phyloP scores from a whole-genome alignment of 2,888 invertebrate species.

The Elegia similella region DNA sequence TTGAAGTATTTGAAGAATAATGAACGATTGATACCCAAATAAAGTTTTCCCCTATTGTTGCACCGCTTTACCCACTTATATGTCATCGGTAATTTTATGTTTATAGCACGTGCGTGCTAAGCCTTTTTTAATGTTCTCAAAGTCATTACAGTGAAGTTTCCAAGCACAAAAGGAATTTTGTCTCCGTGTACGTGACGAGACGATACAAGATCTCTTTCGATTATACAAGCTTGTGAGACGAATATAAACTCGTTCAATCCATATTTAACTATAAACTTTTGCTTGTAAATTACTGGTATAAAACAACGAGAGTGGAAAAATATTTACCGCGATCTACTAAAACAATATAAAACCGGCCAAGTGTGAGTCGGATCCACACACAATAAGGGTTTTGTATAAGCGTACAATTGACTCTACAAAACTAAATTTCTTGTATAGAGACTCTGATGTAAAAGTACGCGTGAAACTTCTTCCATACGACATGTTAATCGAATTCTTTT shows the following conservation, averaged over 20 bases:
- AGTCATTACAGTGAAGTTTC: constrained; percentile 4
- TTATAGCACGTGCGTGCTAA: not conserved
- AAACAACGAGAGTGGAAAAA: not conserved
- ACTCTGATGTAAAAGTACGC: too few relatives aligned
- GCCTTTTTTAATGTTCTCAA: not conserved
- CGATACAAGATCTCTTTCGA: constrained; percentile 63
- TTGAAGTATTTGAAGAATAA: too few relatives aligned
- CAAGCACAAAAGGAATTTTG: constrained; percentile 37
- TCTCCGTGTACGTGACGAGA: constrained; percentile 56
- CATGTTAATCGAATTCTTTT: too few relatives aligned
- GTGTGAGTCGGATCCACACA: too few relatives aligned
- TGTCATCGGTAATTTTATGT: not conserved
- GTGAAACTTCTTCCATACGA: too few relatives aligned
- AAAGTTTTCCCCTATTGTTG: too few relatives aligned
- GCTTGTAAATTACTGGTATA: not conserved
- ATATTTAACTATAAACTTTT: constrained; percentile 8
- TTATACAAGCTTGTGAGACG: constrained; percentile 27
- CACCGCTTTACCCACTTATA: too few relatives aligned
- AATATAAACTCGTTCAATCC: constrained; percentile 20
- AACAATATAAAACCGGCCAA: too few relatives aligned
- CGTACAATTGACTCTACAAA: too few relatives aligned
- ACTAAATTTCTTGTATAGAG: too few relatives aligned
- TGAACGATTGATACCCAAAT: too few relatives aligned
- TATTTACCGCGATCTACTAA: constrained; percentile 22
- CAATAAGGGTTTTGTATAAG: too few relatives aligned